phyloP scores from a whole-genome alignment of 92 coral and sea anemone species.

The Zoanthus sociatus region DNA sequence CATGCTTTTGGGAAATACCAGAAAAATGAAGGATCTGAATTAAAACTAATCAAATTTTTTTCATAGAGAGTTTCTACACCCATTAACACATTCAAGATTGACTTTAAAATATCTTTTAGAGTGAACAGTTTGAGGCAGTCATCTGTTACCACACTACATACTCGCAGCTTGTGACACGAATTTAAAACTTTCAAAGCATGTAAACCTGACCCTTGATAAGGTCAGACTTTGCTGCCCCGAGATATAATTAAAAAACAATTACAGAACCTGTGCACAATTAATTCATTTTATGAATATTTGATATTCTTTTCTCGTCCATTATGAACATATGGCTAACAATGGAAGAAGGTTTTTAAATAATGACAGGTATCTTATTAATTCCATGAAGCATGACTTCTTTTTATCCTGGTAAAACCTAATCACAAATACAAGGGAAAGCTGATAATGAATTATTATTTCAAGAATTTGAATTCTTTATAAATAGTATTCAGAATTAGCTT shows the following conservation, averaged over 20 bases:
- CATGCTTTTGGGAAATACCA: slow-evolving; percentile 7
- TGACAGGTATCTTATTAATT: neutral
- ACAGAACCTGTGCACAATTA: slow-evolving; percentile 15
- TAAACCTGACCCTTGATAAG: slow-evolving; percentile 20
- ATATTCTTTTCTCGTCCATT: slow-evolving; percentile 26
- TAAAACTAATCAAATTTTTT: neutral
- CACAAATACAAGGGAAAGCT: slow-evolving; percentile 7
- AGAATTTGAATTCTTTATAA: slow-evolving; percentile 16
- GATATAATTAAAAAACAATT: slow-evolving; percentile 21
- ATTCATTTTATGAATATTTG: slow-evolving; percentile 43
- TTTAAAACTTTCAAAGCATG: slow-evolving; percentile 43
- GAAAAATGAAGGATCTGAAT: neutral
- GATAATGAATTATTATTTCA: neutral
- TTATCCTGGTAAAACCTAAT: neutral
- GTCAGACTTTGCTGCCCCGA: slow-evolving; percentile 9
- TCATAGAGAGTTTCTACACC: neutral
- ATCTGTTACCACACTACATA: neutral
- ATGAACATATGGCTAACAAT: slow-evolving; percentile 1
- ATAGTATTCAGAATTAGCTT: slow-evolving; percentile 1
- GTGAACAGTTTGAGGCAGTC: neutral
- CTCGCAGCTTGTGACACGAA: slow-evolving; percentile 31
- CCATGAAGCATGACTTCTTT: slow-evolving; percentile 35
- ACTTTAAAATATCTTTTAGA: neutral
- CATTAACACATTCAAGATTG: neutral
- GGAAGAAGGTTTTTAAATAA: neutral